Conservation (phyloP, 2,888 invertebrate species). For the Ametastegia equiseti region DNA sequence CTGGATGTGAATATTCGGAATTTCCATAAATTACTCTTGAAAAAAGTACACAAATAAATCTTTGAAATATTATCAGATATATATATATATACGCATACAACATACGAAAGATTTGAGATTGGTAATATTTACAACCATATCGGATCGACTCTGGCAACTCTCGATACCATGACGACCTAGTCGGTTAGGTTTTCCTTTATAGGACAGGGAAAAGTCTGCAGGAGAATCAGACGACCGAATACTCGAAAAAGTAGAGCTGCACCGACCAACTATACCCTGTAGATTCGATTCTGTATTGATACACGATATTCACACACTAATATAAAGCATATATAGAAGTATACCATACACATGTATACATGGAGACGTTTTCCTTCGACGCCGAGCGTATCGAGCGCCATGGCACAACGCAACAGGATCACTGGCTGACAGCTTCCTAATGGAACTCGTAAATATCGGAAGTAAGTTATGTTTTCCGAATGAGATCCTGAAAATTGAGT, state of each 20-base stretch:
- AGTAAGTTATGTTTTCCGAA: slow-evolving; percentile 75
- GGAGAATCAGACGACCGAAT: background rate
- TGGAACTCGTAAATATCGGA: slow-evolving; percentile 75
- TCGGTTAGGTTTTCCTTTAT: background rate
- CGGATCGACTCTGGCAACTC: no score
- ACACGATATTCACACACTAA: background rate
- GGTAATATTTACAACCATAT: no score
- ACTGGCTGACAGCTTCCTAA: slow-evolving; percentile 75
- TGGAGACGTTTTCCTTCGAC: slow-evolving; percentile 46
- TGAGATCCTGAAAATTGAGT: slow-evolving; percentile 75
- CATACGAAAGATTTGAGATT: no score
- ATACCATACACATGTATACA: background rate
- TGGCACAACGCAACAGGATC: slow-evolving; percentile 68
- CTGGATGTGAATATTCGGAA: no score
- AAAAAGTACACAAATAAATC: no score
- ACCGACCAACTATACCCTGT: slow-evolving; percentile 21
- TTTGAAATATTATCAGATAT: no score
- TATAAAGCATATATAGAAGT: background rate
- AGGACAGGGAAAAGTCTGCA: background rate
- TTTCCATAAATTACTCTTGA: no score
- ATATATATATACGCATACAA: no score
- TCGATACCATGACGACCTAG: no score
- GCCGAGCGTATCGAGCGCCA: slow-evolving; percentile 56
- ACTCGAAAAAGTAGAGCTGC: background rate
- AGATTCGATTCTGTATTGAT: slow-evolving; percentile 25